Conservation (phyloP, 2,888 invertebrate species). For the Polydrusus tereticollis region DNA sequence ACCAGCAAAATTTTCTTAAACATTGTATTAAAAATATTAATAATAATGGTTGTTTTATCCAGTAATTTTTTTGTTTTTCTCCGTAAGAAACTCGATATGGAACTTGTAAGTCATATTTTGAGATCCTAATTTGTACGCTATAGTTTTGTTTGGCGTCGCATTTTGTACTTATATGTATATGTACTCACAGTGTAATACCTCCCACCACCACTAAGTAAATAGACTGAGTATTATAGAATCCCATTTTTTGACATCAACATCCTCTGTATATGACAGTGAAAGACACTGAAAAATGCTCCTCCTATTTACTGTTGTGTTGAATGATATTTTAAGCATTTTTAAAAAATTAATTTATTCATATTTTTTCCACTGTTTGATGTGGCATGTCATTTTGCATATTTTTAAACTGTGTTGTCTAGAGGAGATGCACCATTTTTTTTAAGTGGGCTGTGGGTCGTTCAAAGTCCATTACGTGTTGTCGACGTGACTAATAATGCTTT, state of each 20-base stretch:
- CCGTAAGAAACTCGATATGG: not conserved
- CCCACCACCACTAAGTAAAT: not conserved
- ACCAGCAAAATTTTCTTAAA: too few species aligned
- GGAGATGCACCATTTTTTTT: slow-evolving; percentile 16
- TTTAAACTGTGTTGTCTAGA: slow-evolving; percentile 28
- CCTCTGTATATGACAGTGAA: too few species aligned
- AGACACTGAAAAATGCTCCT: not conserved
- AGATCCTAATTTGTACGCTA: not conserved
- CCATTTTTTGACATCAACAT: not conserved
- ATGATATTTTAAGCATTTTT: slow-evolving; percentile 2
- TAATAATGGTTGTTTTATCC: too few species aligned
- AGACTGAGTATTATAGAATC: not conserved
- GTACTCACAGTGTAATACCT: slow-evolving; percentile 6
- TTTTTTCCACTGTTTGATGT: slow-evolving; percentile 20
- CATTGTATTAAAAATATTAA: too few species aligned
- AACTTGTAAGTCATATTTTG: not conserved
- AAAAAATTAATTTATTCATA: not conserved
- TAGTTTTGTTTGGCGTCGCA: not conserved
- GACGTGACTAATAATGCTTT: too few species aligned
- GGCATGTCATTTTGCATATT: slow-evolving; percentile 31
- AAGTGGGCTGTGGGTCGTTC: not conserved
- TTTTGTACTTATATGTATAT: not conserved
- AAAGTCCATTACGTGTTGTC: too few species aligned
- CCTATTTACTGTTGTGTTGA: not conserved
- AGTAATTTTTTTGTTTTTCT: not conserved